Evolutionary conservation across 2,888 invertebrate genomes (phyloP).

Genomic region (Chesias legatella): DNA sequence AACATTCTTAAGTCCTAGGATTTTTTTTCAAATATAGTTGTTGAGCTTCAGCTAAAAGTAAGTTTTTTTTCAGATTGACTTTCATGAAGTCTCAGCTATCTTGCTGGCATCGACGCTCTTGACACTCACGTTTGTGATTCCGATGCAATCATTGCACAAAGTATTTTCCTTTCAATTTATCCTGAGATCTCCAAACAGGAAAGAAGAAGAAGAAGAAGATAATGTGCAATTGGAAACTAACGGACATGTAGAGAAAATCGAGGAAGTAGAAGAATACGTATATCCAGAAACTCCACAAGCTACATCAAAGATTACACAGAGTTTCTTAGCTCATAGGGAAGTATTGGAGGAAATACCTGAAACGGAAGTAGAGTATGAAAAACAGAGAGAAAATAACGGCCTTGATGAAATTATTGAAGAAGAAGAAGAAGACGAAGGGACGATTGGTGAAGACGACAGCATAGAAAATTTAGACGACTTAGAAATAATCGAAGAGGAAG

Average conservation of each 20-base stretch:
- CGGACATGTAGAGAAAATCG: slow-evolving; percentile 32
- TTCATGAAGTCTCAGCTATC: slow-evolving; percentile 77
- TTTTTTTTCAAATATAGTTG: too few relatives aligned
- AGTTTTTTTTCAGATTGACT: slow-evolving; percentile 75
- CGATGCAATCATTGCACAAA: slow-evolving; percentile 79
- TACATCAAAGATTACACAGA: slow-evolving; percentile 43
- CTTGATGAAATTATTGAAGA: slow-evolving; percentile 71
- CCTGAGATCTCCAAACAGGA: slow-evolving; percentile 23
- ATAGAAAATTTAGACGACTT: slow-evolving; percentile 48
- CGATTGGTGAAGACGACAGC: slow-evolving; percentile 47
- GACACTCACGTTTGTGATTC: slow-evolving; percentile 83
- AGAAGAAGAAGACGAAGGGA: slow-evolving; percentile 72
- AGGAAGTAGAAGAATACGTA: slow-evolving; percentile 31
- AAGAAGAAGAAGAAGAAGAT: slow-evolving; percentile 29
- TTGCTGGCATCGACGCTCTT: slow-evolving; percentile 74
- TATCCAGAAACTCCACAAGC: too few relatives aligned
- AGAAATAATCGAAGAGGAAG: slow-evolving; percentile 66
- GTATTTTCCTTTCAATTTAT: slow-evolving; percentile 42
- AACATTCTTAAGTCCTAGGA: too few relatives aligned
- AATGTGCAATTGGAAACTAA: slow-evolving; percentile 24
- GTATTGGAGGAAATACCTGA: slow-evolving; percentile 72
- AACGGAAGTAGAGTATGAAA: slow-evolving; percentile 65
- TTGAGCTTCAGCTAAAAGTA: too few relatives aligned
- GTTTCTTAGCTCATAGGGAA: slow-evolving; percentile 67
- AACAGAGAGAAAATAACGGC: slow-evolving; percentile 55